These are phyloP conservation scores for Strongylocentrotus purpuratus DNA, from an alignment of 35 echinoderm and acorn worm species.

Conservation along the genomic window DNA sequence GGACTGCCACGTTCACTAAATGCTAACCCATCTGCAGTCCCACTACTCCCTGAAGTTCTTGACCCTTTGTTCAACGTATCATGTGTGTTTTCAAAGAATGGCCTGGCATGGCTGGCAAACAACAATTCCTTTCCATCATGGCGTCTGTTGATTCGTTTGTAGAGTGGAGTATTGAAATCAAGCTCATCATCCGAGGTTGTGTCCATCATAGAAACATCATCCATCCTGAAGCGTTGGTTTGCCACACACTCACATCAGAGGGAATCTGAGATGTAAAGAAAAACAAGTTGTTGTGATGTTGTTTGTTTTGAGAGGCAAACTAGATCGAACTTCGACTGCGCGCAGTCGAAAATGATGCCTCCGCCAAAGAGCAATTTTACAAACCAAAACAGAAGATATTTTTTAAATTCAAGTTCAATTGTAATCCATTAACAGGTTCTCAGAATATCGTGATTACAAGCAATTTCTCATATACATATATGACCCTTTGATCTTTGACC, in stretches of 20 bases:
- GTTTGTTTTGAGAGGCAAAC: too few relatives aligned
- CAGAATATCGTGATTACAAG: too few relatives aligned
- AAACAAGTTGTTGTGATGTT: background rate
- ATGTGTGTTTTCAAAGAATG: background rate
- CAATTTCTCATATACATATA: too few relatives aligned
- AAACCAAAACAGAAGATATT: too few relatives aligned
- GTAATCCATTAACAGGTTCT: too few relatives aligned
- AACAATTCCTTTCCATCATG: background rate
- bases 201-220: background rate
- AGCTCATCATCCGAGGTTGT: background rate
- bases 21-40: background rate
- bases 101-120: background rate
- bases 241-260: background rate
- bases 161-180: background rate
- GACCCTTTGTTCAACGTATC: background rate
- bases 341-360: too few relatives aligned
- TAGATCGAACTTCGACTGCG: too few relatives aligned
- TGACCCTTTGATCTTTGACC: too few relatives aligned
- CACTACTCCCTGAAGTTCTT: background rate
- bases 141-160: background rate
- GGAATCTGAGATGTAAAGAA: slow-evolving; percentile 2
- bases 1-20: background rate
- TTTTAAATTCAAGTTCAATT: too few relatives aligned
- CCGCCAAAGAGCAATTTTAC: too few relatives aligned
- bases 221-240: background rate